A percentile compares a stretch with the other conserved stretches of the same genome.
Conservation (phyloP, 2,797 vertebrate species). For the Pterois miles region DNA sequence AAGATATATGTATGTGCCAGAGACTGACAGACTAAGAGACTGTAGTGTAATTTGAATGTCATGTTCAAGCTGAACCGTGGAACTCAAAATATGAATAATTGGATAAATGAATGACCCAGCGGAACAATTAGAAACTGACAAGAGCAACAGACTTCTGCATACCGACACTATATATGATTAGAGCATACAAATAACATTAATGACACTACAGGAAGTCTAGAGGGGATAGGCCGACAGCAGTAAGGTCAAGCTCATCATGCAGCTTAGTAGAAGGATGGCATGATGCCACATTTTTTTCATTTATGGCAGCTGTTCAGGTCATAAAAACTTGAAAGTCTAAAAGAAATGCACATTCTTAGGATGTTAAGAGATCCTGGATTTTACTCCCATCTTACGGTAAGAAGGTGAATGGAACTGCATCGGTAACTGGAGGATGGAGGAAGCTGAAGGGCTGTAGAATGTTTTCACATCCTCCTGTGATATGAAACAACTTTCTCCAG, state of each 20-base stretch:
- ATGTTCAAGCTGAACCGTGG: background rate
- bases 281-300: background rate
- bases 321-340: background rate
- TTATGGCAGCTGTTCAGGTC: background rate
- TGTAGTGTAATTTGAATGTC: background rate
- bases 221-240: background rate
- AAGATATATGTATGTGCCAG: conserved; percentile 5
- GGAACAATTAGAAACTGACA: background rate
- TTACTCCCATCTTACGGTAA: background rate
- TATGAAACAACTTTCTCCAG: background rate
- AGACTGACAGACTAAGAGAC: no score
- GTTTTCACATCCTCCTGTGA: background rate
- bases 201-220: background rate
- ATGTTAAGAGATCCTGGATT: background rate
- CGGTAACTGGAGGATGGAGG: background rate
- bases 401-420: no score
- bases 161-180: background rate
- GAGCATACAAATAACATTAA: background rate
- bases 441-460: background rate
- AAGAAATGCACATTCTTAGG: background rate
- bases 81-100: background rate
- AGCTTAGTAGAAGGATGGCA: background rate
- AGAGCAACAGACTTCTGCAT: background rate
- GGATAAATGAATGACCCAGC: background rate
- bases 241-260: background rate